Evolutionary conservation across 2,113 vertebrate genomes (phyloP).

Genomic region (Thomomys bottae): DNA sequence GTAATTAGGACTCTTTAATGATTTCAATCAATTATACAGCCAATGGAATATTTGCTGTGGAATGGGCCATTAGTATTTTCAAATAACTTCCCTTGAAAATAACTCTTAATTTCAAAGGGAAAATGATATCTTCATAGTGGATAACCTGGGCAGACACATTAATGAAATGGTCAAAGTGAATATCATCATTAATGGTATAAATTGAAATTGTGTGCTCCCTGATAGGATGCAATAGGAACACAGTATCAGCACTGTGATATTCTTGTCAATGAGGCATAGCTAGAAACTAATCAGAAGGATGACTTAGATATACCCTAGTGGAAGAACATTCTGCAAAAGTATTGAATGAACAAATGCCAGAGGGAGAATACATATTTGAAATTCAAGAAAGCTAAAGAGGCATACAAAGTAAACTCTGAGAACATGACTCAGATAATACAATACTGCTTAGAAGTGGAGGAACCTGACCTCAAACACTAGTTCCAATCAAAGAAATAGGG

Average conservation of each 20-base stretch:
- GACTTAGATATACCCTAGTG: neutral
- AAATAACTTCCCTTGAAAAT: constrained; percentile 46
- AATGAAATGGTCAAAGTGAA: constrained; percentile 45
- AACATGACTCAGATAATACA: no score
- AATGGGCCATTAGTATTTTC: neutral
- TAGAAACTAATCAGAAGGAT: constrained; percentile 19
- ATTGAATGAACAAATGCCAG: neutral
- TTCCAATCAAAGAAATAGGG: no score
- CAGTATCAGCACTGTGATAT: neutral
- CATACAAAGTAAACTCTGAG: neutral
- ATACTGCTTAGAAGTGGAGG: no score
- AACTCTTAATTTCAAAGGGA: constrained; percentile 9
- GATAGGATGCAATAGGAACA: neutral
- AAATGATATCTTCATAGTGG: constrained; percentile 11
- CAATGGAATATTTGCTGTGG: neutral
- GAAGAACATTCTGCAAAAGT: neutral
- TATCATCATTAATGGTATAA: neutral
- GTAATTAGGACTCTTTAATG: neutral
- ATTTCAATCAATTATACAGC: neutral
- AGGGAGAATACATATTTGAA: neutral
- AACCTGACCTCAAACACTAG: no score
- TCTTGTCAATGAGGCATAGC: neutral
- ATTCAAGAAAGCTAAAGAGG: neutral
- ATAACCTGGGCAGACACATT: constrained; percentile 19
- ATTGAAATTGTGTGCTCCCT: neutral